Evolutionary conservation across 2,888 invertebrate genomes (phyloP).

Genomic region (Helobdella robusta): DNA sequence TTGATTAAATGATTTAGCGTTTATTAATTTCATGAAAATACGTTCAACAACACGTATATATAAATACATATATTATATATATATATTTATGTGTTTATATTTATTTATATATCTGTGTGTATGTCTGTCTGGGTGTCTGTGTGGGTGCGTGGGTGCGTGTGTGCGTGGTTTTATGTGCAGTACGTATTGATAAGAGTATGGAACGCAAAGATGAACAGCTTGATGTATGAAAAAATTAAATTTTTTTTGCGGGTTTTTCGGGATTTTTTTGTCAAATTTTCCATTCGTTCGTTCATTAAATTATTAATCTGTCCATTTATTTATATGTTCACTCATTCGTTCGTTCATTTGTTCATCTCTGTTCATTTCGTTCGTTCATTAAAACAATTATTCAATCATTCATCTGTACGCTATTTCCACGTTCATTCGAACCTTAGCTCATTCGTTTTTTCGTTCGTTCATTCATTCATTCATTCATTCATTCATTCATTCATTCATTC

Average conservation of each 20-base stretch:
- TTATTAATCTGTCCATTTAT: too few species aligned
- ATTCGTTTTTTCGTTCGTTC: not conserved
- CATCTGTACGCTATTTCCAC: not conserved
- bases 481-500: not conserved
- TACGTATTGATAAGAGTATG: not conserved
- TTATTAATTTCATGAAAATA: too few species aligned
- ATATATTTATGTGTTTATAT: not conserved
- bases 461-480: conserved; percentile 1
- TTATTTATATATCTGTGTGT: not conserved
- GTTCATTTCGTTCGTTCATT: not conserved
- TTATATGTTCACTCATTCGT: too few species aligned
- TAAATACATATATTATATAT: not conserved
- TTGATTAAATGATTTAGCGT: too few species aligned
- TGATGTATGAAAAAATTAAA: too few species aligned
- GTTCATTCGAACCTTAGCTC: not conserved
- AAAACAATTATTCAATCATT: not conserved
- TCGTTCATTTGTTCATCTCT: too few species aligned
- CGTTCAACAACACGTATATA: not conserved
- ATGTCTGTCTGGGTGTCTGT: not conserved
- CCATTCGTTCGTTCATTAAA: not conserved
- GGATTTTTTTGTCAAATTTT: not conserved
- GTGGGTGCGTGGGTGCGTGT: not conserved
- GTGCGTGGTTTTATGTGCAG: not conserved
- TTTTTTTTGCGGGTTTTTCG: too few species aligned
- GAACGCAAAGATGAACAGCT: too few species aligned